These are phyloP conservation scores for Myotis pilosus DNA, from an alignment of 2,797 vertebrate species.

Conservation along the genomic window DNA sequence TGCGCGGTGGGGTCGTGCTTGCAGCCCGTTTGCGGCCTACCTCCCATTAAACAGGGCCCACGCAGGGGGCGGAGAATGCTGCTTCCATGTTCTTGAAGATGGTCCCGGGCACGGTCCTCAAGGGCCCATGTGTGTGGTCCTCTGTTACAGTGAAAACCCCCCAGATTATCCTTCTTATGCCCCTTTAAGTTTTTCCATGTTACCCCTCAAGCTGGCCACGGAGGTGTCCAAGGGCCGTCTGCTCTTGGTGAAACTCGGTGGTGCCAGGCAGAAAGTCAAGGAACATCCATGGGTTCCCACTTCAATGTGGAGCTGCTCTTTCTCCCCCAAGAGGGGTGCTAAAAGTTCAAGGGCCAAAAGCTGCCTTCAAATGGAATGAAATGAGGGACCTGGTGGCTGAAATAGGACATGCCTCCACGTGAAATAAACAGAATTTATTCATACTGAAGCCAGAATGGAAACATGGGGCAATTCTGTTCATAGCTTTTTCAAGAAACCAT, in stretches of 20 bases:
- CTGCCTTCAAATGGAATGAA: slow-evolving; percentile 27
- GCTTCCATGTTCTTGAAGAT: slow-evolving; percentile 84
- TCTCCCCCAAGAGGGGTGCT: slow-evolving; percentile 46
- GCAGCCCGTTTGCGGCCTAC: slow-evolving; percentile 78
- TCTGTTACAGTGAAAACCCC: slow-evolving; percentile 78
- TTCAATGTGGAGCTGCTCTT: slow-evolving; percentile 32
- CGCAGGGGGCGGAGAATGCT: slow-evolving; percentile 73
- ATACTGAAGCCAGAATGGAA: neutral
- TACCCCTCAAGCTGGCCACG: slow-evolving; percentile 68
- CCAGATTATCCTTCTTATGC: slow-evolving; percentile 79
- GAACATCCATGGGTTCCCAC: neutral
- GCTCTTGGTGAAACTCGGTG: neutral
- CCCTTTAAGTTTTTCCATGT: slow-evolving; percentile 77
- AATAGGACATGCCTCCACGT: neutral
- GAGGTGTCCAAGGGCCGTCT: slow-evolving; percentile 51
- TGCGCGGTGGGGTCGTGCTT: slow-evolving; percentile 65
- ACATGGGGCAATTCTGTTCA: neutral
- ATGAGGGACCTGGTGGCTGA: neutral
- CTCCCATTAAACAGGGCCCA: slow-evolving; percentile 84
- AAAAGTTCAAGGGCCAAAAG: slow-evolving; percentile 56
- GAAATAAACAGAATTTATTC: slow-evolving; percentile 13
- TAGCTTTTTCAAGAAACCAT: slow-evolving; percentile 37
- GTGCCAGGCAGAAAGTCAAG: neutral
- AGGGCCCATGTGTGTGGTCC: slow-evolving; percentile 83
- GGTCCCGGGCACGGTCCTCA: slow-evolving; percentile 82